These are phyloP conservation scores for Tenthredo notha DNA, from an alignment of 2,888 invertebrate genomes.

Conservation along the genomic window DNA sequence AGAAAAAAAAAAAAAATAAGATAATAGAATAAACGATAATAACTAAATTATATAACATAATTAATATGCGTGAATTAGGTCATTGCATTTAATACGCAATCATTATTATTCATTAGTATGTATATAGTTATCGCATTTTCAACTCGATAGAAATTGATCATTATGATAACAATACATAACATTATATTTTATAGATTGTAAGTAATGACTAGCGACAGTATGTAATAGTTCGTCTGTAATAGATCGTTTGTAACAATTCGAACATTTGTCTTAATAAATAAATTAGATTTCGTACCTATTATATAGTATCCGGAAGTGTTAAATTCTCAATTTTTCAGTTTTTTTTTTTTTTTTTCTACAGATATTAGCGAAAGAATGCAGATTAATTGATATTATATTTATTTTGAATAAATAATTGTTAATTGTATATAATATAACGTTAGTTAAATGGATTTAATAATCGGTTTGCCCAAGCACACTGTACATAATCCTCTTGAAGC, in stretches of 20 bases:
- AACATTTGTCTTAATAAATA: too few species aligned
- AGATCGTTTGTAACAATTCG: too few species aligned
- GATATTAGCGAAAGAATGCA: not conserved
- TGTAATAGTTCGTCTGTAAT: too few species aligned
- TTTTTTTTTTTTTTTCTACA: too few species aligned
- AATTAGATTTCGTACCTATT: not conserved
- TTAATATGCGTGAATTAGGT: not conserved
- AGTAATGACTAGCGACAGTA: too few species aligned
- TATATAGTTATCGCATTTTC: too few species aligned
- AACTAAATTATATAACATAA: not conserved
- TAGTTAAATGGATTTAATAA: constrained; percentile 75
- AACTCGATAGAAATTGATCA: too few species aligned
- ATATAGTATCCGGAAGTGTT: not conserved
- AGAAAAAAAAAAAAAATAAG: not conserved
- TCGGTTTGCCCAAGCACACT: constrained; percentile 91
- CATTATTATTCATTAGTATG: too few species aligned
- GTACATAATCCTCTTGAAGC: constrained; percentile 95
- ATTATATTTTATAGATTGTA: too few species aligned
- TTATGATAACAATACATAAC: too few species aligned
- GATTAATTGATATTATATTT: constrained; percentile 63
- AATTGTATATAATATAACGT: constrained; percentile 57
- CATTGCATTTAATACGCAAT: constrained; percentile 26
- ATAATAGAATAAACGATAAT: not conserved
- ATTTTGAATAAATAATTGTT: constrained; percentile 63
- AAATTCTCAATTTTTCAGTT: not conserved